Base-by-base conservation (phyloP, 2,113 vertebrate species). In the Pelodiscus sinensis region DNA sequence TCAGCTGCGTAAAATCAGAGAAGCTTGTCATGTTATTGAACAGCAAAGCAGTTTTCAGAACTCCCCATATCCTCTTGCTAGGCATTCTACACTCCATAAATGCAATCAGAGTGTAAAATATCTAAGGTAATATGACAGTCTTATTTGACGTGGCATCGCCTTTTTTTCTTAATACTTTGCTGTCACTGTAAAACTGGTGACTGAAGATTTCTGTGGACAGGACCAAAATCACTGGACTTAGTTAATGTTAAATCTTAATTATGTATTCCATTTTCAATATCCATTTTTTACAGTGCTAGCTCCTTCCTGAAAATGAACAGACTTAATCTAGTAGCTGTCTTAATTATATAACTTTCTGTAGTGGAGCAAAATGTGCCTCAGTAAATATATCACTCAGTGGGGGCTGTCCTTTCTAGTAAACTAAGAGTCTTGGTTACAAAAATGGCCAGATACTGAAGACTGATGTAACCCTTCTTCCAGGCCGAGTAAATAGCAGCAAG, bases 1-100 rank as follows among this genome's bases (percentile, higher is more conserved):
- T 96, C 83, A 88, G 91, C 85, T 94, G 25, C 93, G 31, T 86
- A 85, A 93, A 96, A 94, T 94, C 84, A 86, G 92, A 95, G 88
- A 87, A 87, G 50, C 86, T 94, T 91, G 84, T 95, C 86, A 56
- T 90, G 82, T 80, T 95, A 62, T 60, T 1, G 27, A 92, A 73
- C 87, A 93, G 75, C 79, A 44, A 62, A 91, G 55, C 86, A 55
- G 84, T 38, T 94, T 89, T 84, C 92, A 55, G 56, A 94, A 95
- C 95, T 95, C 82, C 62, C 79, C 91, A 3, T 4, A 25, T 18
- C 50, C 56, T 91, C 92, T 54, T 92, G 15, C 55, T 84, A 57
- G 5, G 54, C 62, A n/a, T 55, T 78, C 31, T 56, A 8, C 77
- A 11, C 35, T 71, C 65, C 92, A 68, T 29, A 92, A 94, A 87